Conservation (phyloP, 2,113 vertebrate genomes). For the Argyrosomus japonicus region DNA sequence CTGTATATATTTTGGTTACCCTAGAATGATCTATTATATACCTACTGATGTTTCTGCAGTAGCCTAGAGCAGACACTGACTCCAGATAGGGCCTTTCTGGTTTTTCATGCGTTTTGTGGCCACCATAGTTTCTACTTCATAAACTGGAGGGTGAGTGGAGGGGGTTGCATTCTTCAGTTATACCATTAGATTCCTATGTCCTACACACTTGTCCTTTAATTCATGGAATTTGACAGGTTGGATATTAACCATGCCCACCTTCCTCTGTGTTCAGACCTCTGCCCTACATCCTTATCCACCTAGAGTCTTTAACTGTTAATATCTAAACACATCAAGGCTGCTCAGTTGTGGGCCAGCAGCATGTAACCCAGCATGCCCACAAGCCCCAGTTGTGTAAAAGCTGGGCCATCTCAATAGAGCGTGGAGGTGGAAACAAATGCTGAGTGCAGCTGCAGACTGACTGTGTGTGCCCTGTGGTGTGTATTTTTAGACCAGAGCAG, state of each 20-base stretch:
- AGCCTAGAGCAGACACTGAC: too few species aligned
- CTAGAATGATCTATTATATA: too few species aligned
- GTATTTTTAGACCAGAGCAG: slow-evolving; percentile 84
- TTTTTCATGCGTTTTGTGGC: too few species aligned
- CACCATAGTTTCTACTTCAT: too few species aligned
- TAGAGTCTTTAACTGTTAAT: slow-evolving; percentile 13
- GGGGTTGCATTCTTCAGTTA: too few species aligned
- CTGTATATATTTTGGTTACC: neutral
- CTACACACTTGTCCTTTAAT: too few species aligned
- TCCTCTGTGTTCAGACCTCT: neutral
- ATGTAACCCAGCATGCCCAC: slow-evolving; percentile 58
- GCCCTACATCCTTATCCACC: neutral
- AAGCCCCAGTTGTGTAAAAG: slow-evolving; percentile 73
- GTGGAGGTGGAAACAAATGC: slow-evolving; percentile 78
- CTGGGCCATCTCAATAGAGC: slow-evolving; percentile 69
- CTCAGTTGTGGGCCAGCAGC: slow-evolving; percentile 50
- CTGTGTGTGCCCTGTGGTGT: slow-evolving; percentile 76
- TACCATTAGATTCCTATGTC: too few species aligned
- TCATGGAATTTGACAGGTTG: neutral
- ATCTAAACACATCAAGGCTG: slow-evolving; percentile 35
- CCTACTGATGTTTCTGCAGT: too few species aligned
- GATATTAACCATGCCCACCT: neutral
- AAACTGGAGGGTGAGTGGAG: too few species aligned
- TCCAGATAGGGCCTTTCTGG: too few species aligned
- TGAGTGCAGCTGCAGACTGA: slow-evolving; percentile 78